Evolutionary conservation across 2,113 vertebrate genomes (phyloP).

Genomic region (Mola mola): DNA sequence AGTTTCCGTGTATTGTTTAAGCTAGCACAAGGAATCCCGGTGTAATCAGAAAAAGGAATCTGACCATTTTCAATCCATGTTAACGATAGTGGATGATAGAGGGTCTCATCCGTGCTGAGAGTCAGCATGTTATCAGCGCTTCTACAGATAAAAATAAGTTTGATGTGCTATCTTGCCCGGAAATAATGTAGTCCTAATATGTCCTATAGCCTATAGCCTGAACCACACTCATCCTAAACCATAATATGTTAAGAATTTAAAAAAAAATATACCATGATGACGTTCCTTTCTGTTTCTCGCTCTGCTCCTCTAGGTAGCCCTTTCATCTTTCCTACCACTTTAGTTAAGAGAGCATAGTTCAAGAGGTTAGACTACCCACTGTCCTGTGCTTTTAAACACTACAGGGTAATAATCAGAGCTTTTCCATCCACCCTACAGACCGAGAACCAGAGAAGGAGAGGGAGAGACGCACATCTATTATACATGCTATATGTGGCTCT

Average conservation of each 20-base stretch:
- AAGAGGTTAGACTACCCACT: slow-evolving; percentile 30
- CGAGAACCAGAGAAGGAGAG: neutral
- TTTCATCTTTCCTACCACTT: slow-evolving; percentile 38
- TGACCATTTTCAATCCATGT: slow-evolving; percentile 24
- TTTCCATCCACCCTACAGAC: slow-evolving; percentile 48
- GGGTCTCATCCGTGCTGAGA: neutral
- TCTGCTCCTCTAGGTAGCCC: slow-evolving; percentile 16
- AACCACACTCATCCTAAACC: slow-evolving; percentile 15
- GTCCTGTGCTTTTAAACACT: slow-evolving; percentile 18
- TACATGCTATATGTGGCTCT: slow-evolving; percentile 54
- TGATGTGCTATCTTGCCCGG: slow-evolving; percentile 19
- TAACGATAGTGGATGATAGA: slow-evolving; percentile 38
- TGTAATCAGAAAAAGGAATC: slow-evolving; percentile 32
- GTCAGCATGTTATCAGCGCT: neutral
- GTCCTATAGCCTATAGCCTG: slow-evolving; percentile 7
- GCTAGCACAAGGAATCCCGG: neutral
- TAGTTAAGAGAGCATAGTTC: slow-evolving; percentile 39
- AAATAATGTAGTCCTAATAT: slow-evolving; percentile 28
- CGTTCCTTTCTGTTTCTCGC: slow-evolving; percentile 18
- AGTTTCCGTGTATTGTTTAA: slow-evolving; percentile 30
- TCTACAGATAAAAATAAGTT: slow-evolving; percentile 32
- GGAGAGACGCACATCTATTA: slow-evolving; percentile 59
- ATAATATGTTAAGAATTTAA: neutral
- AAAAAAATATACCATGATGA: slow-evolving; percentile 41
- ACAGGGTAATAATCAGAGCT: slow-evolving; percentile 58